Percentiles rank a stretch among this genome's conserved stretches.
Evolutionary conservation across 2,113 vertebrate species (phyloP).

Genomic region (Orthonyx spaldingii): DNA sequence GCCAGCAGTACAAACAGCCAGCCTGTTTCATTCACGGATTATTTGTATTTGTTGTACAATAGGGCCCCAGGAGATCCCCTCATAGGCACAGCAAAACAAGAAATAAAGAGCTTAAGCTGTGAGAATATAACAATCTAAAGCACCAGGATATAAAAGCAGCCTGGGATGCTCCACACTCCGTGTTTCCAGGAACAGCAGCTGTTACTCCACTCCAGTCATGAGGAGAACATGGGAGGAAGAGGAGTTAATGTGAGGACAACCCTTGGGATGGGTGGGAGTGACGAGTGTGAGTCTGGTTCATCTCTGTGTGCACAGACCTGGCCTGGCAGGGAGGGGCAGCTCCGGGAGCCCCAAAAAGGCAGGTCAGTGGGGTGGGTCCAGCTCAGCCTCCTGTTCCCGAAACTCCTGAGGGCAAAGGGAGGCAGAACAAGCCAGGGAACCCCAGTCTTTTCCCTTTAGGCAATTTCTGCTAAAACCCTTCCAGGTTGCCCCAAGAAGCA

Average conservation of each 20-base stretch:
- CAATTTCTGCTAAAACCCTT: neutral
- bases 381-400: neutral
- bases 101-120: neutral
- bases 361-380: neutral
- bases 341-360: neutral
- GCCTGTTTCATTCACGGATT: neutral
- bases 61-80: conserved; percentile 11
- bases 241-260: neutral
- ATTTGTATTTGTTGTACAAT: conserved; percentile 27
- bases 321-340: neutral
- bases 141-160: neutral
- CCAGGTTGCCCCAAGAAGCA: neutral
- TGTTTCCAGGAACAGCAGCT: neutral
- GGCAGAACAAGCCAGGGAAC: neutral
- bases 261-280: neutral
- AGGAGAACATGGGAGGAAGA: neutral
- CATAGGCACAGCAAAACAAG: neutral
- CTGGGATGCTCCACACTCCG: rapidly evolving
- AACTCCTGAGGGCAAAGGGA: neutral
- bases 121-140: neutral
- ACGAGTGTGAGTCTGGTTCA: neutral
- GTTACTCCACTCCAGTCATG: neutral
- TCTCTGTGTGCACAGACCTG: neutral
- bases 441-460: neutral
- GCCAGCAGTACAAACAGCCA: neutral